A percentile compares a stretch with the other conserved stretches of the same genome.
Conservation (phyloP, 2,113 vertebrate genomes). For the Odocoileus virginianus region DNA sequence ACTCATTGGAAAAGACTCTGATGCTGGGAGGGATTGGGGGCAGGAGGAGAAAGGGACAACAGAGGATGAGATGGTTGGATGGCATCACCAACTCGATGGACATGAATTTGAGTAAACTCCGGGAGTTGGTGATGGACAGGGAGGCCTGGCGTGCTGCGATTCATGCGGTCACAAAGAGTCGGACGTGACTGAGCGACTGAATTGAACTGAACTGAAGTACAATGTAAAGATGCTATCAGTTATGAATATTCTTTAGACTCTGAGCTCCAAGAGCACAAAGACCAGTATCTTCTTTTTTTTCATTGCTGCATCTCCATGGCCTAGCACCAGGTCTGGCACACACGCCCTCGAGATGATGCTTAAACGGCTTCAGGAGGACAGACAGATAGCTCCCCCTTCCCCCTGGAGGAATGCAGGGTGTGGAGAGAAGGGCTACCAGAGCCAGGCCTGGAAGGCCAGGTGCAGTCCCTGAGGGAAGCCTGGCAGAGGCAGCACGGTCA, state of each 20-base stretch:
- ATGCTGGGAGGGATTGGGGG: too few species aligned
- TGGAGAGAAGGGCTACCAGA: background rate
- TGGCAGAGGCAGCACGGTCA: background rate
- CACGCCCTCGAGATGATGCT: fast-evolving
- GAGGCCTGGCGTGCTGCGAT: too few species aligned
- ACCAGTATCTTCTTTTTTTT: too few species aligned
- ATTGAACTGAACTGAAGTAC: too few species aligned
- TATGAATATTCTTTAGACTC: background rate
- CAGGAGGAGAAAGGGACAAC: too few species aligned
- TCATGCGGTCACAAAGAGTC: too few species aligned
- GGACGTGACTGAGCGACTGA: too few species aligned
- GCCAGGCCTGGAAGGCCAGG: fast-evolving
- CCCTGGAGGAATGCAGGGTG: background rate
- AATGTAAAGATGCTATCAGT: background rate
- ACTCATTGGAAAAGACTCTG: too few species aligned
- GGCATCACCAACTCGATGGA: too few species aligned
- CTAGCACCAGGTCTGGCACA: background rate
- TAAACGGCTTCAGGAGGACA: background rate
- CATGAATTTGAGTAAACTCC: too few species aligned
- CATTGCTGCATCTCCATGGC: background rate
- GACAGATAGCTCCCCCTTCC: background rate
- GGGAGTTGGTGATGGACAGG: too few species aligned
- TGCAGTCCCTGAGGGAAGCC: background rate
- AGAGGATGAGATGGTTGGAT: too few species aligned
- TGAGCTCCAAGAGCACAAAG: background rate